phyloP scores from a whole-genome alignment of 1,140 invertebrate genomes.

The Ditylenchus dipsaci region DNA sequence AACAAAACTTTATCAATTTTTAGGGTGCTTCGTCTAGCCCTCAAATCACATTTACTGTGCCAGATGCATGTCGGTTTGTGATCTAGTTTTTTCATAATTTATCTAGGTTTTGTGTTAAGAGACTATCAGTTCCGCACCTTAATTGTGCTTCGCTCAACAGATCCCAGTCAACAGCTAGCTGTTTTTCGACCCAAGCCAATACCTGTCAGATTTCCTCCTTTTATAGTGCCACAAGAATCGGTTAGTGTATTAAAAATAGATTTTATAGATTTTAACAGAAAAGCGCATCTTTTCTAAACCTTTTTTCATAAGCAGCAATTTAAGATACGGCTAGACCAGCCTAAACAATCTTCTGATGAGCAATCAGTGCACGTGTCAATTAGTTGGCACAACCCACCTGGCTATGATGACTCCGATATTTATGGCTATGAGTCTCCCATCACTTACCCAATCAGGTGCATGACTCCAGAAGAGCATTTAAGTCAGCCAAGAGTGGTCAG shows the following conservation, averaged over 20 bases:
- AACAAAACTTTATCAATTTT: conserved; percentile 11
- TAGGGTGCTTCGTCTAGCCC: conserved; percentile 45
- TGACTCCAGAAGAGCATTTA: conserved; percentile 35
- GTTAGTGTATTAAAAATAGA: conserved; percentile 4
- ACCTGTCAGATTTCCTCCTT: conserved; percentile 34
- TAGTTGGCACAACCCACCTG: conserved; percentile 37
- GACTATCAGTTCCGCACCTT: conserved; percentile 45
- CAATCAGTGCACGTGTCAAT: conserved; percentile 40
- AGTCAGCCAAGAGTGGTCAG: conserved; percentile 26
- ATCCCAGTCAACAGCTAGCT: conserved; percentile 29
- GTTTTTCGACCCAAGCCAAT: conserved; percentile 36
- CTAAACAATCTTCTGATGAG: conserved; percentile 35
- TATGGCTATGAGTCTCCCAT: conserved; percentile 43
- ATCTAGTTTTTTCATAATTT: too few species aligned
- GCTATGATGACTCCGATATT: conserved; percentile 39
- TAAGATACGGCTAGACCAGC: conserved; percentile 38
- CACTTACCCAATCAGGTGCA: conserved; percentile 40
- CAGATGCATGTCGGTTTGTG: conserved; percentile 33
- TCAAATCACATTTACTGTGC: conserved; percentile 38
- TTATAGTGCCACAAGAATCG: conserved; percentile 33
- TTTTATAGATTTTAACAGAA: too few species aligned
- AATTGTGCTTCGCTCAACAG: conserved; percentile 40
- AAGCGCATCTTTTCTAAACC: too few species aligned
- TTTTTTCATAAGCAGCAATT: too few species aligned
- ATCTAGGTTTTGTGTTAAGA: not conserved